Evolutionary conservation across 2,797 vertebrate species (phyloP).

Genomic region (Natrix natrix): DNA sequence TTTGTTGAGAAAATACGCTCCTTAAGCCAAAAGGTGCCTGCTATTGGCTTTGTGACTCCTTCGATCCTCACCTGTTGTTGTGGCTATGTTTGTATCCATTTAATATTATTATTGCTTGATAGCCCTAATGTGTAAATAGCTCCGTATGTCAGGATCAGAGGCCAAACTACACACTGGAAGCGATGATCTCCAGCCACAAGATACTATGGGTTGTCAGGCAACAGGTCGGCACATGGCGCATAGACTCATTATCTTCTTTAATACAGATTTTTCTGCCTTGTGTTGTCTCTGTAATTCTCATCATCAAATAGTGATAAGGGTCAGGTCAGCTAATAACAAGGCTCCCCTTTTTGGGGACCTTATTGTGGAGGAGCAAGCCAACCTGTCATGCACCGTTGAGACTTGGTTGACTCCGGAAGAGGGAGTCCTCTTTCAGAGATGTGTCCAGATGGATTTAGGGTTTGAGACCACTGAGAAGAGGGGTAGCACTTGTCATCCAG

Average conservation of each 20-base stretch:
- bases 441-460: not conserved
- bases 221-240: not conserved
- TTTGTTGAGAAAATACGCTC: not conserved
- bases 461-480: not conserved
- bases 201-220: not conserved
- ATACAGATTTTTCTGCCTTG: not conserved
- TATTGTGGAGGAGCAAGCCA: not conserved
- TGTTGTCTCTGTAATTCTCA: not conserved
- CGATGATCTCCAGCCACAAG: not conserved
- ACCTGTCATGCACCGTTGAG: not conserved
- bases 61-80: not conserved
- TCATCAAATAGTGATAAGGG: not conserved
- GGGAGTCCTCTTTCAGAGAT: not conserved
- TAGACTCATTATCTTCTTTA: constrained; percentile 3
- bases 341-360: not conserved
- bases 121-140: constrained; percentile 16
- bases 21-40: not conserved
- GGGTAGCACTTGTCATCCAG: not conserved
- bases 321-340: not conserved
- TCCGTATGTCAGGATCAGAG: not conserved
- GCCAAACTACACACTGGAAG: not conserved
- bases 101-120: constrained; percentile 11
- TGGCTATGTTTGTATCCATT: not conserved
- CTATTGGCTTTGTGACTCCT: not conserved
- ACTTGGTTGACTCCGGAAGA: not conserved